Evolutionary conservation across 2,888 invertebrate genomes (phyloP).

Genomic region (Bombylius major): DNA sequence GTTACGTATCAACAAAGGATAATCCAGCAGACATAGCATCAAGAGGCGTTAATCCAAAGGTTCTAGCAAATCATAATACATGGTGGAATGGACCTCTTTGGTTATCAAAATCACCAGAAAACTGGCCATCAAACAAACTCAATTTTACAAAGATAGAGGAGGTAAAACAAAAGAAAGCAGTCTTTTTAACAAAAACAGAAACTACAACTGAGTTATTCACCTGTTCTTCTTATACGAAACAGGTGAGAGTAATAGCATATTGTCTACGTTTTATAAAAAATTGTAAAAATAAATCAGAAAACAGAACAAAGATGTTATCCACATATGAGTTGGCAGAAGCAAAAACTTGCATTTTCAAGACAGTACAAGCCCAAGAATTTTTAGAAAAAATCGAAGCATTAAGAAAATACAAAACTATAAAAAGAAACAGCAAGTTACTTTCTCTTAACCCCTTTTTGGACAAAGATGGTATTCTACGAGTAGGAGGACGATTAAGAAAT

Average conservation of each 20-base stretch:
- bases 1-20: background rate
- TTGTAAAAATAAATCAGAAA: too few species aligned
- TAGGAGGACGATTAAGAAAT: background rate
- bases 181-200: background rate
- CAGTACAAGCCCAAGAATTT: too few species aligned
- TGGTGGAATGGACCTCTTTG: background rate
- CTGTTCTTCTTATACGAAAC: too few species aligned
- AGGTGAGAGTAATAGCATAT: background rate
- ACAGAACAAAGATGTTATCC: background rate
- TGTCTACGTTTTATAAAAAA: background rate
- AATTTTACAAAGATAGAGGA: background rate
- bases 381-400: too few species aligned
- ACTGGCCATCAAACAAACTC: background rate
- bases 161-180: too few species aligned
- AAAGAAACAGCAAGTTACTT: too few species aligned
- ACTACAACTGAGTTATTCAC: background rate
- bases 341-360: too few species aligned
- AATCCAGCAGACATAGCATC: background rate
- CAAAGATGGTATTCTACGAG: background rate
- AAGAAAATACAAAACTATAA: too few species aligned
- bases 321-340: too few species aligned
- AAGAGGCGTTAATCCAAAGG: background rate
- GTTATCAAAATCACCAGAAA: background rate
- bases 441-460: background rate
- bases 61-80: background rate